These are phyloP conservation scores for Conopomorpha cramerella DNA, from an alignment of 1,140 invertebrate species.

Conservation along the genomic window DNA sequence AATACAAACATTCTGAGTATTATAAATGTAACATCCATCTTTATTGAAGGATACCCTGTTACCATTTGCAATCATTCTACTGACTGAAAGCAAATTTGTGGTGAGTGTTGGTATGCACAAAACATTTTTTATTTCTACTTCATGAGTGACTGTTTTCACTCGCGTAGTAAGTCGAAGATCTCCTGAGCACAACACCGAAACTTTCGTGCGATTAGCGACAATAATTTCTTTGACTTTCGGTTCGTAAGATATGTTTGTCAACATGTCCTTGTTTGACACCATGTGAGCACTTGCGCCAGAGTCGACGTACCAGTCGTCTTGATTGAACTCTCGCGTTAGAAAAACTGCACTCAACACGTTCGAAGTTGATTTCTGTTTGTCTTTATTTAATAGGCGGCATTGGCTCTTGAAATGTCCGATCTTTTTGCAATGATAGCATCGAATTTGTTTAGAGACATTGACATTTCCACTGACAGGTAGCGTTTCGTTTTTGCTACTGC, in stretches of 20 bases:
- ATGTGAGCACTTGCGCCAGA: slow-evolving; percentile 11
- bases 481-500: too few species aligned
- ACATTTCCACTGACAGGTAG: too few species aligned
- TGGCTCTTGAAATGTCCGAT: slow-evolving; percentile 3
- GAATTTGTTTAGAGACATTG: too few species aligned
- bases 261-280: not conserved
- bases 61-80: not conserved
- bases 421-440: slow-evolving; percentile 3
- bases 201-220: not conserved
- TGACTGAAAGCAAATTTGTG: slow-evolving; percentile 1
- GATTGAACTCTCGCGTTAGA: not conserved
- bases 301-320: slow-evolving; percentile 11
- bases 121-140: slow-evolving; percentile 1
- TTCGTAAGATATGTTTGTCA: not conserved
- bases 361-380: too few species aligned
- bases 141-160: not conserved
- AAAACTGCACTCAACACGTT: too few species aligned
- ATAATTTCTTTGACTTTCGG: not conserved
- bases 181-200: not conserved
- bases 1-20: not conserved
- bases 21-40: slow-evolving; percentile 1
- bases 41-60: not conserved
- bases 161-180: too few species aligned
- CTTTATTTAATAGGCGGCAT: too few species aligned
- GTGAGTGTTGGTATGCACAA: slow-evolving; percentile 1